phyloP scores from a whole-genome alignment of 2,113 vertebrate species.

The Steatornis caripensis region DNA sequence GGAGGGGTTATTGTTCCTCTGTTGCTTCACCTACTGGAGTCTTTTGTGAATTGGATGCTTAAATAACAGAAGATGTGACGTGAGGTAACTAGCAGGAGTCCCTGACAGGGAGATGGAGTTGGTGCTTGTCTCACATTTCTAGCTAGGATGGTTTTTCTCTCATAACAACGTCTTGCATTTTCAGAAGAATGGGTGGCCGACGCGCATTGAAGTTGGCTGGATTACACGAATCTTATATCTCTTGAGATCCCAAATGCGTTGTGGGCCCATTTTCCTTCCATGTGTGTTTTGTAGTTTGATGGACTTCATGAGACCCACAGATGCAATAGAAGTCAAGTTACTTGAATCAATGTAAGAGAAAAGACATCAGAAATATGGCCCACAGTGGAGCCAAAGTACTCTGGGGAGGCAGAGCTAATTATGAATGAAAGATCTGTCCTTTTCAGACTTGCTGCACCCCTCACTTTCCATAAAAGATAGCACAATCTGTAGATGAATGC shows the following conservation, averaged over 20 bases:
- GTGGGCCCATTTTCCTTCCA: background rate
- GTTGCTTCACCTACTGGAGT: background rate
- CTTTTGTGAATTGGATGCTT: background rate
- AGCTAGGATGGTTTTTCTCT: background rate
- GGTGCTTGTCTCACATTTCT: background rate
- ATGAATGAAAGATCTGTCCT: background rate
- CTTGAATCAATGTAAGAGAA: background rate
- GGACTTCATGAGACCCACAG: background rate
- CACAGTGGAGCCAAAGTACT: background rate
- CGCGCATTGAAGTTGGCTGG: background rate
- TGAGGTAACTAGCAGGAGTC: background rate
- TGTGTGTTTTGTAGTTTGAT: background rate
- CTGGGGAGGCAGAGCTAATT: background rate
- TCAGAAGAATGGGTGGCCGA: background rate
- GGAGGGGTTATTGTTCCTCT: background rate
- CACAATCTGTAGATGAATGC: background rate
- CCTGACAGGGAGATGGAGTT: background rate
- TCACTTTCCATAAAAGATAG: background rate
- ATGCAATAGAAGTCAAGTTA: background rate
- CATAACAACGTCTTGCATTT: background rate
- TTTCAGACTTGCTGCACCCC: background rate
- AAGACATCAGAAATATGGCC: background rate
- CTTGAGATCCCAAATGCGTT: background rate
- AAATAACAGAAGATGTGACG: background rate
- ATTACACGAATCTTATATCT: fast-evolving